These are phyloP conservation scores for Drosophila nebulosa DNA, from an alignment of 1,140 invertebrate genomes.

Conservation along the genomic window DNA sequence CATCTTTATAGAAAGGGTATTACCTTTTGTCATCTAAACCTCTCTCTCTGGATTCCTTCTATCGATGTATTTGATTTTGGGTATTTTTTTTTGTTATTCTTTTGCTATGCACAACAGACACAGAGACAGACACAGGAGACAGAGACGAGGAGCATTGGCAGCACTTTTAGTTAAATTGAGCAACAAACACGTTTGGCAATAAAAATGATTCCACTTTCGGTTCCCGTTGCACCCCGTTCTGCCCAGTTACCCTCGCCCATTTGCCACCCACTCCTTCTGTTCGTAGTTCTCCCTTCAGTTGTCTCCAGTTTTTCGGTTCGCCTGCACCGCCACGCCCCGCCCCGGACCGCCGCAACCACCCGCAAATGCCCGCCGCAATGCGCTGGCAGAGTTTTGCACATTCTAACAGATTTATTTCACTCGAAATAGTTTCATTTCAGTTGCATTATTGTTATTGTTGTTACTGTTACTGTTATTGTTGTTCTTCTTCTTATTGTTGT, in stretches of 20 bases:
- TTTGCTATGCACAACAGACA: conserved; percentile 2
- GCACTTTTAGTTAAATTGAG: conserved; percentile 78
- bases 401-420: conserved; percentile 79
- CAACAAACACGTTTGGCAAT: conserved; percentile 78
- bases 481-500: conserved; percentile 41
- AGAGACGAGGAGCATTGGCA: conserved; percentile 53
- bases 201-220: conserved; percentile 66
- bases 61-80: conserved; percentile 22
- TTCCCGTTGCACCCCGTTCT: not conserved
- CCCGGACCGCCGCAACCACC: conserved; percentile 49
- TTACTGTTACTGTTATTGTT: conserved; percentile 35
- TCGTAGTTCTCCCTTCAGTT: not conserved
- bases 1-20: conserved; percentile 1
- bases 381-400: conserved; percentile 74
- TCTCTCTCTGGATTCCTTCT: not conserved
- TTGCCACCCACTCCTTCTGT: not conserved
- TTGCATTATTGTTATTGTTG: conserved; percentile 79
- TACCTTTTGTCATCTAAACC: not conserved
- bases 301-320: not conserved
- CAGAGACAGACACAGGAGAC: conserved; percentile 2
- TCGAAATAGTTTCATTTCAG: conserved; percentile 78
- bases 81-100: conserved; percentile 21
- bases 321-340: not conserved
- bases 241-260: not conserved
- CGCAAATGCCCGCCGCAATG: conserved; percentile 67